Percentiles rank a stretch among this genome's conserved stretches.
These are phyloP conservation scores for Agelas oroides DNA, from an alignment of 37 sponge, comb jelly and placozoan species.

Conservation along the genomic window DNA sequence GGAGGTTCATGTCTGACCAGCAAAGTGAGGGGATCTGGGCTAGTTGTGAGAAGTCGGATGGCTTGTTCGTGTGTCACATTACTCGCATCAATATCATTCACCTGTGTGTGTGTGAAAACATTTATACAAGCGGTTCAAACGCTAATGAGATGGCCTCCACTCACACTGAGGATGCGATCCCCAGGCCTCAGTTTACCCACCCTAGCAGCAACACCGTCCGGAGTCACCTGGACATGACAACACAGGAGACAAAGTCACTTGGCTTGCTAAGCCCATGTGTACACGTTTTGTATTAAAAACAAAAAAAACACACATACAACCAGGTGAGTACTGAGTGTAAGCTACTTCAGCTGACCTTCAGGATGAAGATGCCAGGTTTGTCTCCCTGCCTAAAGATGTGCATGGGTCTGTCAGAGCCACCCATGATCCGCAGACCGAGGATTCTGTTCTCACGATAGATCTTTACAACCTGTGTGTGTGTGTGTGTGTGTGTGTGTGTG, in stretches of 20 bases:
- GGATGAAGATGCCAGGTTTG: conserved; percentile 80
- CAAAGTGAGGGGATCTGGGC: conserved; percentile 61
- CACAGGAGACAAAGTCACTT: neutral
- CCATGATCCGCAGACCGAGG: conserved; percentile 82
- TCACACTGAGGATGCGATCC: conserved; percentile 47
- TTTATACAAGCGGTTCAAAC: too few species aligned
- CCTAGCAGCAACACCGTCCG: conserved; percentile 58
- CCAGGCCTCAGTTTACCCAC: conserved; percentile 42
- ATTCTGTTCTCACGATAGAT: neutral
- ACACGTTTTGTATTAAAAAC: too few species aligned
- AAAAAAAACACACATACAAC: too few species aligned
- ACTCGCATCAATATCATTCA: conserved; percentile 62
- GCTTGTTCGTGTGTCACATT: conserved; percentile 64
- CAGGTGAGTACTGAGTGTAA: too few species aligned
- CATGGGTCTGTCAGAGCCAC: conserved; percentile 79
- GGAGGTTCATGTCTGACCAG: conserved; percentile 75
- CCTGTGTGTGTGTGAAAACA: conserved; percentile 26
- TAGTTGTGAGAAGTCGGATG: conserved; percentile 44
- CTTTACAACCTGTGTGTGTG: conserved; percentile 21
- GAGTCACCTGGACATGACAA: conserved; percentile 16
- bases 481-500: conserved; percentile 24
- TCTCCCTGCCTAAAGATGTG: conserved; percentile 83
- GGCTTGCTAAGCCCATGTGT: too few species aligned
- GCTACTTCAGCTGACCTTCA: conserved; percentile 21
- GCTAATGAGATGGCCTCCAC: neutral